Conservation (phyloP, 2,113 vertebrate genomes). For the Syrrhaptes paradoxus region DNA sequence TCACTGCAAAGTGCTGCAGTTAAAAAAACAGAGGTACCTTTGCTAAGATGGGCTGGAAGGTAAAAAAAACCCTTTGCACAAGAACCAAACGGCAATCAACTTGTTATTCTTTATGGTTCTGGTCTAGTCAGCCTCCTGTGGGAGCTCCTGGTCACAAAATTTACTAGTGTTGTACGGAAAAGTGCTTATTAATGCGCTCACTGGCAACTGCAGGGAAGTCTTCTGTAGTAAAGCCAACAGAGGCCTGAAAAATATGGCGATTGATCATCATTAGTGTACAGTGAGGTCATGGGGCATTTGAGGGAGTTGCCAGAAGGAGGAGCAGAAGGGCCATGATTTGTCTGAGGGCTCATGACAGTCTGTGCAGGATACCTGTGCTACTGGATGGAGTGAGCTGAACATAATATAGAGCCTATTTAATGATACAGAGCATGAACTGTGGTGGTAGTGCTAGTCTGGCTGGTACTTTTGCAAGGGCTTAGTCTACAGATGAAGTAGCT, state of each 20-base stretch:
- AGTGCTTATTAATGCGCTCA: background rate
- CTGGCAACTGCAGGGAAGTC: background rate
- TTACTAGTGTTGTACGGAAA: background rate
- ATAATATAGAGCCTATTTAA: background rate
- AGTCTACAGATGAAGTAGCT: background rate
- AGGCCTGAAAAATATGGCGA: background rate
- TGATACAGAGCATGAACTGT: background rate
- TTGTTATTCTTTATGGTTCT: background rate
- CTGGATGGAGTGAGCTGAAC: background rate
- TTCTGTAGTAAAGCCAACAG: background rate
- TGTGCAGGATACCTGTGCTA: background rate
- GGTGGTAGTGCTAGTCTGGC: background rate
- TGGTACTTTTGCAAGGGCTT: background rate
- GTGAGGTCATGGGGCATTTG: background rate
- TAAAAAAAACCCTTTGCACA: background rate
- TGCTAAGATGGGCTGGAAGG: background rate
- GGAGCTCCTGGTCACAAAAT: background rate
- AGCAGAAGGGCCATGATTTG: background rate
- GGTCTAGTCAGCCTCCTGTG: background rate
- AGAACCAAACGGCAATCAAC: background rate
- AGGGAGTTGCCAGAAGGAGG: background rate
- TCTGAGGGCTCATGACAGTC: background rate
- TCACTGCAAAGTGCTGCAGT: background rate
- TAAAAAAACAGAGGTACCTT: background rate
- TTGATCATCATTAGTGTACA: fast-evolving